phyloP scores from a whole-genome alignment of 2,113 vertebrate genomes.

The Protobothrops flavoviridis region DNA sequence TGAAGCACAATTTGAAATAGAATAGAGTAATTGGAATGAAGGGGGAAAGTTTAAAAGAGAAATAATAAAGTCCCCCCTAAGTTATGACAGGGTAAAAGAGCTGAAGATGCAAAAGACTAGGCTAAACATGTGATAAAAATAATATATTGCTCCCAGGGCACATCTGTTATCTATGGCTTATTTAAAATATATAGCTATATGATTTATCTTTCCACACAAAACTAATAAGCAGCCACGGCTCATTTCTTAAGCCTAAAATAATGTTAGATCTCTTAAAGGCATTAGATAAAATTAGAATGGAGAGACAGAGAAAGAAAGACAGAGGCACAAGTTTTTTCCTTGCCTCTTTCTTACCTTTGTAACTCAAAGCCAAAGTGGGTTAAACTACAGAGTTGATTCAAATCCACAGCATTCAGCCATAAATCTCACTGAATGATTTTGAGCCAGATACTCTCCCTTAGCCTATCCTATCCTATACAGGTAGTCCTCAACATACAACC shows the following conservation, averaged over 20 bases:
- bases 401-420: background rate
- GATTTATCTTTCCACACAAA: background rate
- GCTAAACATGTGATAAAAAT: constrained; percentile 11
- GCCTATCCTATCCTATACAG: background rate
- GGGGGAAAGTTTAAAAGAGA: background rate
- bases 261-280: background rate
- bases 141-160: background rate
- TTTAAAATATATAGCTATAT: background rate
- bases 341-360: background rate
- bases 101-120: background rate
- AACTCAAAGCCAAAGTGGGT: background rate
- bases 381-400: background rate
- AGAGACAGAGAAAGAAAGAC: fast-evolving
- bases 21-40: constrained; percentile 1
- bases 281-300: background rate
- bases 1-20: constrained; percentile 39
- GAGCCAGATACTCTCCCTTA: background rate
- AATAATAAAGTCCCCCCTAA: constrained; percentile 12
- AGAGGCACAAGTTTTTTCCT: background rate
- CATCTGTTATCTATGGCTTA: background rate
- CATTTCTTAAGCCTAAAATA: constrained; percentile 7
- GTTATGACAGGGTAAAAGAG: constrained; percentile 8
- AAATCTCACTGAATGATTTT: background rate
- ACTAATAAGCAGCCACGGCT: background rate
- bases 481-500: background rate